phyloP scores from a whole-genome alignment of 1,140 invertebrate genomes.

The Monomorium pharaonis region DNA sequence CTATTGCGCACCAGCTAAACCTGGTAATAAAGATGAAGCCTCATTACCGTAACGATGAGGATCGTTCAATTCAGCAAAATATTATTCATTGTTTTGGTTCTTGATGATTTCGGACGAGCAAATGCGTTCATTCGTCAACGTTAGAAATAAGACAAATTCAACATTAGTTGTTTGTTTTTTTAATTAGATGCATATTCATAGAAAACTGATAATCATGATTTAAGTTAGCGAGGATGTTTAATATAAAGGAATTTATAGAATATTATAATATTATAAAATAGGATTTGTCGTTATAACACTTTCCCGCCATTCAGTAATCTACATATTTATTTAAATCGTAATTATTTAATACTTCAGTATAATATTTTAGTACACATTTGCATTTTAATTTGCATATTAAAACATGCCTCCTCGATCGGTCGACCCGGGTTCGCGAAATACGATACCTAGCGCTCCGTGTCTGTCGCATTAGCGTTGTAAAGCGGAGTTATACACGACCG shows the following conservation, averaged over 20 bases:
- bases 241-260: too few relatives aligned
- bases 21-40: constrained; percentile 26
- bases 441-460: constrained; percentile 75
- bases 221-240: too few relatives aligned
- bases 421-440: constrained; percentile 76
- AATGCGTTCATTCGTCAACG: background rate
- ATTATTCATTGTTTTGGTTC: background rate
- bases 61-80: background rate
- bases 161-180: background rate
- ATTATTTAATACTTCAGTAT: too few relatives aligned
- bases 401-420: constrained; percentile 78
- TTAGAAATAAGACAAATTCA: background rate
- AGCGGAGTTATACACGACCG: constrained; percentile 82
- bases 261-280: too few relatives aligned
- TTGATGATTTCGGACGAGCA: background rate
- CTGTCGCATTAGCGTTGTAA: constrained; percentile 83
- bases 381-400: constrained; percentile 85
- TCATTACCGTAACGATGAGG: background rate
- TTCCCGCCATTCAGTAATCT: too few relatives aligned
- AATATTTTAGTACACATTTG: constrained; percentile 67
- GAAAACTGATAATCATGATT: background rate
- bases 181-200: background rate
- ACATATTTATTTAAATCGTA: too few relatives aligned
- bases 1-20: constrained; percentile 6
- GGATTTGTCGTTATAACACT: too few relatives aligned